Base-by-base conservation (phyloP, 1,140 invertebrate genomes). In the Cydia fagiglandana region DNA sequence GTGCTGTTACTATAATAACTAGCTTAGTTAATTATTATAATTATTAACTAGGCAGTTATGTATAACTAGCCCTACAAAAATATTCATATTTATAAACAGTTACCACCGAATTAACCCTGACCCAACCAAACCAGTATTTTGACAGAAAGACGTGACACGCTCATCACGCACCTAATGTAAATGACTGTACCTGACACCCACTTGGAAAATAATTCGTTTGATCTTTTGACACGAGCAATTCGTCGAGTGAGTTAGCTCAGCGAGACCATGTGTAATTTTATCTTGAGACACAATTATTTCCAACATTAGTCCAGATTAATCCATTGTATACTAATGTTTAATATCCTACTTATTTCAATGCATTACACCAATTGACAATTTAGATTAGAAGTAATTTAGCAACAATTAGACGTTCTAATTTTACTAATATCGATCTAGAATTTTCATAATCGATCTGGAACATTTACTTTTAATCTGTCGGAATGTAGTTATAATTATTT, bases 161-260 rank as follows among this genome's bases (percentile, higher is more conserved):
- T 53, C n/a, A 17, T 53, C 50, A 17, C 15, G 50, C 2, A 47
- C 45, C 45, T 13, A 47, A 64, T 28, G 64, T 28, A 68, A 34
- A 2, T 68, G 64, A 68, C 64, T 15, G 64, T 34, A 68, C 30
- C 64, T 34, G 64, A 45, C n/a, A 20, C 24, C 24, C 24, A 24
- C 45, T 15, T 70, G 12, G 66, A 70, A 66, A 34, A 70, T 70
- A 17, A 70, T 70, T 70, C 38, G 66, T 70, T 70, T 70, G 66
- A 70, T 17, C 66, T 70, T 61, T 38, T 70, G 66, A 70, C 66
- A 38, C 7, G 15, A 38, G 28, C 66, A 38, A 70, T 70, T 70
- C 20, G 17, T 70, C n/a, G 34, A 70, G 34, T 38, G 66, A 6
- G 66, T 70, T 38, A 38, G 17, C 34, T 45, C 66, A 70, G 66